Percentiles rank a stretch among this genome's conserved stretches.
phyloP scores from a whole-genome alignment of 2,888 invertebrate genomes.

The Acleris sparsana region DNA sequence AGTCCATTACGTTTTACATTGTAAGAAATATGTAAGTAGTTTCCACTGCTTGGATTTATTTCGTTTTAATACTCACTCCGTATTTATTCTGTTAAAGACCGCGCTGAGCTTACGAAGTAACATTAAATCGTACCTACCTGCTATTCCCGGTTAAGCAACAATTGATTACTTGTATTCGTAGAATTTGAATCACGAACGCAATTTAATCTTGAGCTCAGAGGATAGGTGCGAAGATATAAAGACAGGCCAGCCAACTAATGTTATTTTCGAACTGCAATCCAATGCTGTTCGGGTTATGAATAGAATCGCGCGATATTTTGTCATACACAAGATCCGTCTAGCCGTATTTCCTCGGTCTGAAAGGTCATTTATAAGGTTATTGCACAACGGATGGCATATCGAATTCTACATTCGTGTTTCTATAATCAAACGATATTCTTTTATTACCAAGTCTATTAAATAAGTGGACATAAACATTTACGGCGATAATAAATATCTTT shows the following conservation, averaged over 20 bases:
- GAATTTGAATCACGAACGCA: no score
- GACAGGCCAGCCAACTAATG: no score
- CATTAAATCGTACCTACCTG: background rate
- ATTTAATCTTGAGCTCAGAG: no score
- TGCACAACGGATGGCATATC: background rate
- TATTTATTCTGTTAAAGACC: background rate
- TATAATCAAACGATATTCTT: constrained; percentile 9
- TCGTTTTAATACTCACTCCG: background rate
- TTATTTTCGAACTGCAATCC: no score
- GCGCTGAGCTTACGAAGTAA: background rate
- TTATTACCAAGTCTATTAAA: constrained; percentile 18
- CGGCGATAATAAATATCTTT: constrained; percentile 15
- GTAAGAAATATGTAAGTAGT: constrained; percentile 23
- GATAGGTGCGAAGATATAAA: no score
- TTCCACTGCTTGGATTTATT: constrained; percentile 2
- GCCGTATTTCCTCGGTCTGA: no score
- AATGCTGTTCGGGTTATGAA: no score
- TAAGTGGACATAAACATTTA: constrained; percentile 14
- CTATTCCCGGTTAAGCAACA: no score
- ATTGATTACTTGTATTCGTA: no score
- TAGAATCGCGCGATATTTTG: no score
- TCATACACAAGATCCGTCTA: no score
- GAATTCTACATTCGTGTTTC: background rate
- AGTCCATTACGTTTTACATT: constrained; percentile 35
- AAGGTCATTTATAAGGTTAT: constrained; percentile 1